Evolutionary conservation across 2,797 vertebrate species (phyloP).

Genomic region (Ceyx erithaca): DNA sequence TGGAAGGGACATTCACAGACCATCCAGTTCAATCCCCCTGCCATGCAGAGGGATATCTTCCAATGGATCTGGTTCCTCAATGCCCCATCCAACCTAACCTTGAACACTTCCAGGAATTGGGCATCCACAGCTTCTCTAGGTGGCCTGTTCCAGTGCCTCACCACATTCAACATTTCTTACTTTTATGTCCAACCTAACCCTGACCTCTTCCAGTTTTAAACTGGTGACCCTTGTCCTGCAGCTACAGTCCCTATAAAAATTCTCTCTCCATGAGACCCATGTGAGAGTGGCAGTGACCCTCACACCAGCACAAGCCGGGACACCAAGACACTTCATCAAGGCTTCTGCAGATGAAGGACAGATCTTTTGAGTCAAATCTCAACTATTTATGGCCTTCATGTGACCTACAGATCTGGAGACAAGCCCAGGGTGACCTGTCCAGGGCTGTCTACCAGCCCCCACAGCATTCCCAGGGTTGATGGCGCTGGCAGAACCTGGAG

Average conservation of each 20-base stretch:
- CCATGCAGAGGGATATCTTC: neutral
- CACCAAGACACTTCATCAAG: neutral
- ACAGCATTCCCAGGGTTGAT: fast-evolving
- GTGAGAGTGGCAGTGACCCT: neutral
- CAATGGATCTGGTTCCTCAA: neutral
- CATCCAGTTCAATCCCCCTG: neutral
- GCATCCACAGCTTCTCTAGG: neutral
- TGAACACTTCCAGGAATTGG: neutral
- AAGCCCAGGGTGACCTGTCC: neutral
- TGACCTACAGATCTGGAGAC: neutral
- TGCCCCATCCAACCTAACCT: neutral
- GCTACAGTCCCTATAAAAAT: neutral
- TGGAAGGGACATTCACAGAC: neutral
- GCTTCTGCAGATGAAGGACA: neutral
- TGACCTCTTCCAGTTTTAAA: neutral
- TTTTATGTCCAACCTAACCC: neutral
- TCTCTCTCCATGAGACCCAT: neutral
- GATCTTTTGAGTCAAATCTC: neutral
- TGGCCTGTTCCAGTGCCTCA: neutral
- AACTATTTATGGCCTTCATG: neutral
- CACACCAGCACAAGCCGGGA: fast-evolving
- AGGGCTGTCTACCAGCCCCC: neutral
- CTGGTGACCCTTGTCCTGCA: fast-evolving
- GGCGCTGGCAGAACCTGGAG: neutral
- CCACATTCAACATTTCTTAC: neutral